Conservation (phyloP, 2,797 vertebrate genomes). For the Xenopus petersii region DNA sequence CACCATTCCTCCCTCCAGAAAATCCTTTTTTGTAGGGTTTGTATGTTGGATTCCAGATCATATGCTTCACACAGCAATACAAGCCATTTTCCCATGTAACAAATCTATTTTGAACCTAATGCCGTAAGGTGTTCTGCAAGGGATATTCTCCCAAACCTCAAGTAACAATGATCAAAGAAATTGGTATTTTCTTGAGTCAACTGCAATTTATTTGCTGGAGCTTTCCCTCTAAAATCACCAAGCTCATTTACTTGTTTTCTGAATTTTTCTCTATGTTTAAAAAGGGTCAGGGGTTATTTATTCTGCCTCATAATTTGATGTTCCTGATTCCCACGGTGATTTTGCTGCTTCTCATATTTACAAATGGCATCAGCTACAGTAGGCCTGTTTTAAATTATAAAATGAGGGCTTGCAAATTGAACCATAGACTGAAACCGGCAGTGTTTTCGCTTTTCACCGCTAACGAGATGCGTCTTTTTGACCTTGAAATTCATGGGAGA, state of each 20-base stretch:
- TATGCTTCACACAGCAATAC: background rate
- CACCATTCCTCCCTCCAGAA: no score
- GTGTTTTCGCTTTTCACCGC: background rate
- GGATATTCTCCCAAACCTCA: background rate
- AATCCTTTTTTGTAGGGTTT: no score
- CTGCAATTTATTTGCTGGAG: background rate
- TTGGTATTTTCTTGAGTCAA: background rate
- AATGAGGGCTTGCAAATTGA: background rate
- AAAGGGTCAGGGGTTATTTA: background rate
- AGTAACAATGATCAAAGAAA: background rate
- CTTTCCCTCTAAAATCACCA: background rate
- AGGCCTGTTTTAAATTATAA: constrained; percentile 30
- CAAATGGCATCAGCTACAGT: background rate
- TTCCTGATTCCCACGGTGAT: constrained; percentile 18
- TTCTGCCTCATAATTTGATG: background rate
- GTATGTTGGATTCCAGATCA: no score
- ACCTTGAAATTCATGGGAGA: constrained; percentile 29
- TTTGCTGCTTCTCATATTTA: constrained; percentile 4
- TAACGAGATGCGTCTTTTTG: constrained; percentile 1
- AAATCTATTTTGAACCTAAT: background rate
- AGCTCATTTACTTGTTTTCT: background rate
- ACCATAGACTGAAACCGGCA: background rate
- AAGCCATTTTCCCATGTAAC: background rate
- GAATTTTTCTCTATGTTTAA: background rate
- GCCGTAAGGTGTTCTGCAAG: background rate